Evolutionary conservation across 2,797 vertebrate species (phyloP).

Genomic region (Acestrorhynchus altus): DNA sequence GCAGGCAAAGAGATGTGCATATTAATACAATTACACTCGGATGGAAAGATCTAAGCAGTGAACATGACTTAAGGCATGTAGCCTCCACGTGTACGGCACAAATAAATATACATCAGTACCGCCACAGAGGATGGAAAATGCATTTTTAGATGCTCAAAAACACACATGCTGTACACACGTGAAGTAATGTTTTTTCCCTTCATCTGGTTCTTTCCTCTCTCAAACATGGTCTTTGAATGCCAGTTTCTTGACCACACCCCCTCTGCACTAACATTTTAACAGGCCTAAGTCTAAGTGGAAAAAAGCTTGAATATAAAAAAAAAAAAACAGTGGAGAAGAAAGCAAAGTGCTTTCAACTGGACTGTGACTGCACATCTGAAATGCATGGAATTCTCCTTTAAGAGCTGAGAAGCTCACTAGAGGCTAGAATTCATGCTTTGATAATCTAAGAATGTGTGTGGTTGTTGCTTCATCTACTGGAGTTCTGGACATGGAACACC

Average conservation of each 20-base stretch:
- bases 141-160: not conserved
- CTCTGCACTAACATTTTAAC: not conserved
- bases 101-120: constrained; percentile 2
- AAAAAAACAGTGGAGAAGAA: not conserved
- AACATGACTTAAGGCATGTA: not conserved
- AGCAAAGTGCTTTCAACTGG: not conserved
- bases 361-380: not conserved
- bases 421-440: constrained; percentile 5
- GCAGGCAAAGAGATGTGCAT: not conserved
- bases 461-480: not conserved
- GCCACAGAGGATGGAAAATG: not conserved
- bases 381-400: constrained; percentile 16
- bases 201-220: not conserved
- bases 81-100: not conserved
- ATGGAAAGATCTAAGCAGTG: not conserved
- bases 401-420: not conserved
- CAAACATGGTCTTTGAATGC: not conserved
- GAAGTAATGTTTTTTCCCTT: not conserved
- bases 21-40: constrained; percentile 7
- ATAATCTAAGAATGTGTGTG: constrained; percentile 12
- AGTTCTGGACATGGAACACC: not conserved
- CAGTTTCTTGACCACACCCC: not conserved
- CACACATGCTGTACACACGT: not conserved
- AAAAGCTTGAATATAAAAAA: not conserved
- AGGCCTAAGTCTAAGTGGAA: not conserved